These are phyloP conservation scores for Brachymystax lenok DNA, from an alignment of 2,797 vertebrate genomes.

Conservation along the genomic window DNA sequence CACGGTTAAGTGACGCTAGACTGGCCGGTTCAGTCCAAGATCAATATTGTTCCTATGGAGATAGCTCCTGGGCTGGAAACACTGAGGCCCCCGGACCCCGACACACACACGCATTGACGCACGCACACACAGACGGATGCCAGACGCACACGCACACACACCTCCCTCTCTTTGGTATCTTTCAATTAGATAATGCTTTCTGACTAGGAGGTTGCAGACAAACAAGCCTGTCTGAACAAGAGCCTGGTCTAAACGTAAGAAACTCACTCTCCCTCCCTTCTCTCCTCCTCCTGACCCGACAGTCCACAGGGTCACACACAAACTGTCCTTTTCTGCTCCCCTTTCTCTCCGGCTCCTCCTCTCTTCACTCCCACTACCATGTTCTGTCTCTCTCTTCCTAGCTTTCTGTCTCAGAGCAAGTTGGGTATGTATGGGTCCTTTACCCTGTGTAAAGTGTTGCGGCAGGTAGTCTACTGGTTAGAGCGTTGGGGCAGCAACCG, in stretches of 20 bases:
- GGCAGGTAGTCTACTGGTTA: background rate
- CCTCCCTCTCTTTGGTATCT: conserved; percentile 49
- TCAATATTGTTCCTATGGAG: conserved; percentile 69
- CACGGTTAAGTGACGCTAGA: conserved; percentile 54
- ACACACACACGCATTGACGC: conserved; percentile 30
- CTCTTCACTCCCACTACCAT: background rate
- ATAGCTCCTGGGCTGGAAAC: conserved; percentile 68
- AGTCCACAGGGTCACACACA: conserved; percentile 43
- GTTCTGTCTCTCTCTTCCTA: background rate
- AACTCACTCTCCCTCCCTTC: conserved; percentile 19
- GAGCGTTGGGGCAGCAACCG: too few relatives aligned
- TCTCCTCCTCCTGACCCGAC: conserved; percentile 24
- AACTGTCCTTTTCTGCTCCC: conserved; percentile 40
- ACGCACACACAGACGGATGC: background rate
- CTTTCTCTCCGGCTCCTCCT: conserved; percentile 14
- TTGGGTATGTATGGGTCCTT: background rate
- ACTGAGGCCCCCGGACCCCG: conserved; percentile 38
- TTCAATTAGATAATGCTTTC: conserved; percentile 66
- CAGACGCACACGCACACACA: background rate
- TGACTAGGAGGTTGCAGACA: conserved; percentile 34
- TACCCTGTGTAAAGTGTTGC: background rate
- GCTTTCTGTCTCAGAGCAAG: background rate
- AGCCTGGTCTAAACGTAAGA: conserved; percentile 24
- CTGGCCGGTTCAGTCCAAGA: conserved; percentile 56
- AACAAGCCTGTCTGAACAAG: background rate